These are phyloP conservation scores for Ploceus nigricollis DNA, from an alignment of 2,113 vertebrate species.

Conservation along the genomic window DNA sequence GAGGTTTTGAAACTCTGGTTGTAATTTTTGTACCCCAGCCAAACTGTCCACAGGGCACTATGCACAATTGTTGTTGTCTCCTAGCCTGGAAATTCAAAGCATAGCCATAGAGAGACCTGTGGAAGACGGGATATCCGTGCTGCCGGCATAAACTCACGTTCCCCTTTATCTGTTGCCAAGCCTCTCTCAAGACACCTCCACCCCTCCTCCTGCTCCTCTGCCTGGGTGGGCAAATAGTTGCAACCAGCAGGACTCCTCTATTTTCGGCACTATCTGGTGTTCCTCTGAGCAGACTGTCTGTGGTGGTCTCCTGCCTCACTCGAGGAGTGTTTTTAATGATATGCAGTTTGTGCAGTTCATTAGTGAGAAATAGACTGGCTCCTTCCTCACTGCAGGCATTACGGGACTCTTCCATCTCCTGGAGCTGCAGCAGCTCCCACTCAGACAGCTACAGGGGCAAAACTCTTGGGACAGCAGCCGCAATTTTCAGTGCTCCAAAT, in stretches of 20 bases:
- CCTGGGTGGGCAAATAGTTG: background rate
- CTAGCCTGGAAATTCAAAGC: background rate
- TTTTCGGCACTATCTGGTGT: background rate
- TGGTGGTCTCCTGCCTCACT: background rate
- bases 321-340: background rate
- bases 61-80: background rate
- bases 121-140: background rate
- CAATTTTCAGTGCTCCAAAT: background rate
- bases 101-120: background rate
- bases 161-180: background rate
- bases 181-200: background rate
- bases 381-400: background rate
- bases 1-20: background rate
- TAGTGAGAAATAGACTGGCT: background rate
- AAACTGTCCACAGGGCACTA: background rate
- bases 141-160: background rate
- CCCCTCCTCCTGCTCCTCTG: background rate
- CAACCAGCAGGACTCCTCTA: accelerated
- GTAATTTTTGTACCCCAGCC: background rate
- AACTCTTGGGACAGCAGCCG: background rate
- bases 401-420: background rate
- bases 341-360: background rate
- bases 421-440: background rate
- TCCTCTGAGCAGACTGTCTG: background rate
- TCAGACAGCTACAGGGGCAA: background rate